Conservation (phyloP, 2,113 vertebrate genomes). For the Gnathonemus longibarbis region DNA sequence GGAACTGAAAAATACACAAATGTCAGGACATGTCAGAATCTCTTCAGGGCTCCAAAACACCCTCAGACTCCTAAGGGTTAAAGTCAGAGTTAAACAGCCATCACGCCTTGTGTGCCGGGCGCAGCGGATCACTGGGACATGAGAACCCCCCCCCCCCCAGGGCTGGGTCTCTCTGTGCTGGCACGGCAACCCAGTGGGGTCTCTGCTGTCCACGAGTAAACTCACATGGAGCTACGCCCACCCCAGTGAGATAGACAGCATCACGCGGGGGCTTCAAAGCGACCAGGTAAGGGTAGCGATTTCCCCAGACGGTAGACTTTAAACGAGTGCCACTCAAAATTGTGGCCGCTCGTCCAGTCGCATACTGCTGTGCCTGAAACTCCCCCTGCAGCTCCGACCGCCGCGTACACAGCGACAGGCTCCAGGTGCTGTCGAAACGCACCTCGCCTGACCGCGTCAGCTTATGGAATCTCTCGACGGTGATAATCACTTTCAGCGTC, state of each 20-base stretch:
- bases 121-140: background rate
- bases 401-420: background rate
- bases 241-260: background rate
- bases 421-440: background rate
- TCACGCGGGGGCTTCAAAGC: background rate
- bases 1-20: no score
- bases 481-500: background rate
- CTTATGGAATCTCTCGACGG: background rate
- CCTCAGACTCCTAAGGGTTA: no score
- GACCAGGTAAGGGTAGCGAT: background rate
- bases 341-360: background rate
- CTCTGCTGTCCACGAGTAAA: slow-evolving; percentile 24
- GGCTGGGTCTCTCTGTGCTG: background rate
- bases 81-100: background rate
- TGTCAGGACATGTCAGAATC: no score
- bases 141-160: no score
- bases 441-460: background rate
- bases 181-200: background rate
- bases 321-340: background rate
- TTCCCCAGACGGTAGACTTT: background rate
- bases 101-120: background rate
- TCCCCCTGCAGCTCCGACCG: background rate
- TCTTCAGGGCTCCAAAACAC: no score
- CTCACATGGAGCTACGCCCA: slow-evolving; percentile 29
- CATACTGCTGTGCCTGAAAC: background rate